Percentiles rank a stretch among this genome's conserved stretches.
phyloP scores from a whole-genome alignment of 2,113 vertebrate species.

The Amazona guildingii region DNA sequence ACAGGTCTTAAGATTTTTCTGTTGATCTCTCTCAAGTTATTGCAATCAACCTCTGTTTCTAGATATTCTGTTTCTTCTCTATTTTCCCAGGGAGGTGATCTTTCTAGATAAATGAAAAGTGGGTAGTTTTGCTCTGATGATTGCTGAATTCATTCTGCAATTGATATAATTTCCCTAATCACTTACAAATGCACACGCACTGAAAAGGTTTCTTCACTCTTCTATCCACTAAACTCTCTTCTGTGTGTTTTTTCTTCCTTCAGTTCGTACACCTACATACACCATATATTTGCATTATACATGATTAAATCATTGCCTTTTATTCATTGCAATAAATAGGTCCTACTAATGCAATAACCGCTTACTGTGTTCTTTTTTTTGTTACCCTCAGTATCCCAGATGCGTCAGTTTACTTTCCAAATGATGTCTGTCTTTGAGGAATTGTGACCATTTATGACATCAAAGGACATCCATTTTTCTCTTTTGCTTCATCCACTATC shows the following conservation, averaged over 20 bases:
- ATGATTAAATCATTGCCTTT: background rate
- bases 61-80: background rate
- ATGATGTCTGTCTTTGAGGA: background rate
- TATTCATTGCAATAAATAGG: background rate
- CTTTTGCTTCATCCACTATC: background rate
- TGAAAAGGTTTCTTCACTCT: background rate
- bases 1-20: background rate
- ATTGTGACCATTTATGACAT: background rate
- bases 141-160: background rate
- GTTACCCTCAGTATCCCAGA: background rate
- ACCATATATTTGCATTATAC: background rate
- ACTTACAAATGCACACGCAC: background rate
- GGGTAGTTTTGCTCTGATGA: background rate
- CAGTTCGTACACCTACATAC: background rate
- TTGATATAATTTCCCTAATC: background rate
- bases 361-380: background rate
- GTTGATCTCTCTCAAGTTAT: background rate
- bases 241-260: background rate
- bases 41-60: background rate
- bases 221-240: background rate
- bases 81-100: background rate
- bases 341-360: background rate
- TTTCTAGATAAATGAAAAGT: background rate
- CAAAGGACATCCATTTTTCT: background rate
- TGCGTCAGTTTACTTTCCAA: background rate